Evolutionary conservation across 1,140 invertebrate genomes (phyloP).

Genomic region (Xylocopa sonorina): DNA sequence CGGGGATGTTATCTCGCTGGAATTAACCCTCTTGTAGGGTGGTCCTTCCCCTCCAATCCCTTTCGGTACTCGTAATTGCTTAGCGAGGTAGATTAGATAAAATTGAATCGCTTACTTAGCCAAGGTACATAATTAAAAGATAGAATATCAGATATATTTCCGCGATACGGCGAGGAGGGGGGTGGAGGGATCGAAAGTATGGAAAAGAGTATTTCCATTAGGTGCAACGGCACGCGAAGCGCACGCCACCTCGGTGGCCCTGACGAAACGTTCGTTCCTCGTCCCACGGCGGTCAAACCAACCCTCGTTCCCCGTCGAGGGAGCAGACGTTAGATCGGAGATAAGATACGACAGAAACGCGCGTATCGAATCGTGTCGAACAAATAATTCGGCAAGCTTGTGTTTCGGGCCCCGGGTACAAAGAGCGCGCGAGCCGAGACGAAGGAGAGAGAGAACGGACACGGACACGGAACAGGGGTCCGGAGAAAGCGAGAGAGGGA

Average conservation of each 20-base stretch:
- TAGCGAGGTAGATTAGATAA: neutral
- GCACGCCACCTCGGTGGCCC: constrained; percentile 4
- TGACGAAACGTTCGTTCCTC: constrained; percentile 45
- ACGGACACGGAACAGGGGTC: neutral
- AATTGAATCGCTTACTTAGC: neutral
- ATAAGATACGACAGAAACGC: constrained; percentile 65
- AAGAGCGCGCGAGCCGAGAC: constrained; percentile 13
- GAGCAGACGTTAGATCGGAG: constrained; percentile 55
- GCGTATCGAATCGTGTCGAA: constrained; percentile 66
- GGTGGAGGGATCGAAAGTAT: neutral
- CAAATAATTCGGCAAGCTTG: constrained; percentile 64
- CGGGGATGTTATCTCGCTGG: neutral
- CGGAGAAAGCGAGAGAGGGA: too few species aligned
- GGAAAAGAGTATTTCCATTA: neutral
- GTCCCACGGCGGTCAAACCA: neutral
- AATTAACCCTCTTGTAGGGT: neutral
- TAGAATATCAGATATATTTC: neutral
- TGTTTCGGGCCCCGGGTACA: constrained; percentile 50
- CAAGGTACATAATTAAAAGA: neutral
- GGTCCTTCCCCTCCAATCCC: neutral
- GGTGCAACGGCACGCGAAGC: constrained; percentile 10
- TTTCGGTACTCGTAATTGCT: too few species aligned
- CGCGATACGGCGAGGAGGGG: neutral
- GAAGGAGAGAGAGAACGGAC: constrained; percentile 1
- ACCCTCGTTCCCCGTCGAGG: constrained; percentile 31